Conservation (phyloP, 2,888 invertebrate genomes). For the Uropetala carovei region DNA sequence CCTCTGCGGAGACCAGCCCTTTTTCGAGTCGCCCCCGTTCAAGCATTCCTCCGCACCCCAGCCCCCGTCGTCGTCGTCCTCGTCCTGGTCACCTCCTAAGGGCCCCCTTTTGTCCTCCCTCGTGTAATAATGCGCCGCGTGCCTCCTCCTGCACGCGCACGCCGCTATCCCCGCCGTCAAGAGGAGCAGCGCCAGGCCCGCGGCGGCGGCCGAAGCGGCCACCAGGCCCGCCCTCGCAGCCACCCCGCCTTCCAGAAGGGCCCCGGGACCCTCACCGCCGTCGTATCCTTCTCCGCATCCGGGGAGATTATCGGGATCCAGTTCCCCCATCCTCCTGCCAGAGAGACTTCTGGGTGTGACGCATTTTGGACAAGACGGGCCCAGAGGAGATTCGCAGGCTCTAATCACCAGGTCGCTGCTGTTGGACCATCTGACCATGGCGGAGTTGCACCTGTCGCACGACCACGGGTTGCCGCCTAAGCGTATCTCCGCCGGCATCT, state of each 20-base stretch:
- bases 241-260: constrained; percentile 74
- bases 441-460: constrained; percentile 81
- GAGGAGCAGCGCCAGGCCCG: constrained; percentile 78
- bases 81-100: constrained; percentile 65
- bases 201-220: constrained; percentile 78
- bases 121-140: constrained; percentile 87
- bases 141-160: constrained; percentile 82
- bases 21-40: constrained; percentile 34
- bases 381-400: constrained; percentile 78
- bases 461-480: constrained; percentile 83
- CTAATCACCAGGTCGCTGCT: constrained; percentile 68
- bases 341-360: constrained; percentile 78
- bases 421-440: constrained; percentile 68
- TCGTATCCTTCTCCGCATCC: constrained; percentile 75
- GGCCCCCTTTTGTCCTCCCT: constrained; percentile 82
- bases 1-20: constrained; percentile 50
- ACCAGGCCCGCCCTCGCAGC: constrained; percentile 78
- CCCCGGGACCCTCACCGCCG: constrained; percentile 72
- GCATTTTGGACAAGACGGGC: constrained; percentile 77
- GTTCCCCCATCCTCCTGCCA: constrained; percentile 74
- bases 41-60: constrained; percentile 46
- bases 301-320: constrained; percentile 74
- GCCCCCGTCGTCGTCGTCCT: constrained; percentile 65
- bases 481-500: constrained; percentile 74
- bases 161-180: constrained; percentile 75